Evolutionary conservation across 2,888 invertebrate genomes (phyloP).

Genomic region (Dinocampus coccinellae): DNA sequence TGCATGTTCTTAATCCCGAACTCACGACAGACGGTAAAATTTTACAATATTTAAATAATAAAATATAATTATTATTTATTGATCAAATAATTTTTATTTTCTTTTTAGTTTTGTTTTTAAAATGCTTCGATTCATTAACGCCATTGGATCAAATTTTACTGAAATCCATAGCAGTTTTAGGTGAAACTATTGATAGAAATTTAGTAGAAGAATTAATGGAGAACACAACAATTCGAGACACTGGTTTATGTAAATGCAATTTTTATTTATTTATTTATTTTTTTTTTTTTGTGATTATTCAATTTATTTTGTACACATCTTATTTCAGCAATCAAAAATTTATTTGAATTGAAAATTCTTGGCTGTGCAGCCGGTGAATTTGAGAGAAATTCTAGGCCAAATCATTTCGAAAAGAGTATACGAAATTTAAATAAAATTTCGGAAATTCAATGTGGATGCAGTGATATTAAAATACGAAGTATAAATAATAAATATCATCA

Average conservation of each 20-base stretch:
- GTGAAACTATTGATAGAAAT: constrained; percentile 74
- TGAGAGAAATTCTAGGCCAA: constrained; percentile 65
- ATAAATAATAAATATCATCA: too few relatives aligned
- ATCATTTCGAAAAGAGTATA: constrained; percentile 60
- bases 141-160: constrained; percentile 76
- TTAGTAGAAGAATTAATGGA: constrained; percentile 74
- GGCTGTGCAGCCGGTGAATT: constrained; percentile 76
- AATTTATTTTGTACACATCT: too few relatives aligned
- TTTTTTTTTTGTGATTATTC: too few relatives aligned
- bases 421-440: constrained; percentile 59
- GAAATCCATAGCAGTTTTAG: constrained; percentile 77
- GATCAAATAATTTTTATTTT: too few relatives aligned
- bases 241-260: constrained; percentile 69
- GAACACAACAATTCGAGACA: constrained; percentile 68
- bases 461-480: constrained; percentile 66
- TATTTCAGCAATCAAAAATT: constrained; percentile 72
- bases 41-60: neutral
- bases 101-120: constrained; percentile 75
- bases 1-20: constrained; percentile 72
- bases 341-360: constrained; percentile 74
- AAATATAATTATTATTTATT: neutral
- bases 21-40: constrained; percentile 73
- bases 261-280: neutral
- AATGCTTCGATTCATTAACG: constrained; percentile 76
- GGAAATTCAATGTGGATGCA: constrained; percentile 68